phyloP scores from a whole-genome alignment of 2,888 invertebrate species.

The Melipona beecheii region DNA sequence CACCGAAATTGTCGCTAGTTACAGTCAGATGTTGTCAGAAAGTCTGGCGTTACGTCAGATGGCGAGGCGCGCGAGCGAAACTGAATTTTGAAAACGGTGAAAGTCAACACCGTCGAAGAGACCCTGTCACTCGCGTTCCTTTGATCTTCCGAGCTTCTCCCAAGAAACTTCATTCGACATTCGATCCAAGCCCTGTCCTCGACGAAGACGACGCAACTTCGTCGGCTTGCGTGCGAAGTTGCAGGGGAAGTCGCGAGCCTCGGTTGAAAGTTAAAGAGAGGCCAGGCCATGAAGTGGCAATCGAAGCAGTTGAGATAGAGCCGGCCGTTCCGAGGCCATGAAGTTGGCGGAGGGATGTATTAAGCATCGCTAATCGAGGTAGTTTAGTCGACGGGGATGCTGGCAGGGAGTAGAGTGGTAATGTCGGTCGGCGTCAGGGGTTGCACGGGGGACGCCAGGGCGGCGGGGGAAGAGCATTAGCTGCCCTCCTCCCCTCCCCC shows the following conservation, averaged over 20 bases:
- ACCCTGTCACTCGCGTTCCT: too few species aligned
- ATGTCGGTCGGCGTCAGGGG: conserved; percentile 9
- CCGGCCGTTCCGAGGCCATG: conserved; percentile 28
- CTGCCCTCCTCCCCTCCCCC: conserved; percentile 46
- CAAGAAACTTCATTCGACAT: too few species aligned
- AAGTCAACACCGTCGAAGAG: too few species aligned
- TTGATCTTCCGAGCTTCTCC: too few species aligned
- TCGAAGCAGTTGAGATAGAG: conserved; percentile 23
- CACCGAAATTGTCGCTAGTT: too few species aligned
- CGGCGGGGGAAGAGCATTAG: conserved; percentile 2
- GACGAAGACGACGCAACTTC: too few species aligned
- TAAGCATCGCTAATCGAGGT: conserved; percentile 73
- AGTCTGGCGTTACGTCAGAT: too few species aligned
- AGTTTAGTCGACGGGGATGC: conserved; percentile 55
- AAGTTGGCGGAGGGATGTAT: conserved; percentile 67
- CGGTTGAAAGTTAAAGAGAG: conserved; percentile 23
- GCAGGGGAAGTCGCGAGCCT: too few species aligned
- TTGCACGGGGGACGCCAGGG: neutral
- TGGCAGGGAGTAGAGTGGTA: conserved; percentile 41
- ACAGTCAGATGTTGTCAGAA: too few species aligned
- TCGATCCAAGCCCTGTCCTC: too few species aligned
- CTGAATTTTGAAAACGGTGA: too few species aligned
- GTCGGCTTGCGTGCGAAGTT: neutral
- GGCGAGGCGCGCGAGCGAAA: too few species aligned
- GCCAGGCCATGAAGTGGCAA: conserved; percentile 30